Conservation (phyloP, 2,888 invertebrate species). For the Abrostola tripartita region DNA sequence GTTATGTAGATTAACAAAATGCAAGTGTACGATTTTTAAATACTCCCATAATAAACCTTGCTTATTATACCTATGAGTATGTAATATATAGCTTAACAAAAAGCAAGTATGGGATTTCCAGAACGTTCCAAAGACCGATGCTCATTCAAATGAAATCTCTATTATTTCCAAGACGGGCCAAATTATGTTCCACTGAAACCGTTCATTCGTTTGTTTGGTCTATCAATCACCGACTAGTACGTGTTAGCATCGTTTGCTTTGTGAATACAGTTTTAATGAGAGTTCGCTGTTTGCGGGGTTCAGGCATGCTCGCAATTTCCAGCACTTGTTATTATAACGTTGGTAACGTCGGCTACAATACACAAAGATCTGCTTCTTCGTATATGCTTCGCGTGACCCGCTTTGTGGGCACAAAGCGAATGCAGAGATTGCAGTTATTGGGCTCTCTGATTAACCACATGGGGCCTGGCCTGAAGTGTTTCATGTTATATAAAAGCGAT, state of each 20-base stretch:
- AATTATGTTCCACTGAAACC: constrained; percentile 10
- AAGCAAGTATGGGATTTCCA: too few species aligned
- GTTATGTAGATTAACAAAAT: too few species aligned
- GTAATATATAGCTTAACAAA: too few species aligned
- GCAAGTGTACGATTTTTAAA: too few species aligned
- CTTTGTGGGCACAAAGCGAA: constrained; percentile 12
- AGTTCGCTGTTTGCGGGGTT: constrained; percentile 3
- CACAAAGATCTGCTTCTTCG: constrained; percentile 2
- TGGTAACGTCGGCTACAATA: constrained; percentile 11
- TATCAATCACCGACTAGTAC: constrained; percentile 9
- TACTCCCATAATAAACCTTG: too few species aligned
- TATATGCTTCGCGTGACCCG: constrained; percentile 10
- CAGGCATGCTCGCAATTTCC: constrained; percentile 2
- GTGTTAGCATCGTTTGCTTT: constrained; percentile 29
- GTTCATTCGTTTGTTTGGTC: constrained; percentile 19
- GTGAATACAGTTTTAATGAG: constrained; percentile 47
- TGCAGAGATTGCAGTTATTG: constrained; percentile 24
- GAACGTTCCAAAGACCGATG: too few species aligned
- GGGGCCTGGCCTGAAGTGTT: constrained; percentile 9
- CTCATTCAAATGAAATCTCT: not conserved
- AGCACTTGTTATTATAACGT: constrained; percentile 23
- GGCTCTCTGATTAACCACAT: constrained; percentile 20
- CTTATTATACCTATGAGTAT: too few species aligned
- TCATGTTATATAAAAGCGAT: not conserved
- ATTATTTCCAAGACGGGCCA: constrained; percentile 13